Percentiles rank a stretch among this genome's conserved stretches.
Conservation (phyloP, 2,113 vertebrate genomes). For the Pygoscelis antarcticus region DNA sequence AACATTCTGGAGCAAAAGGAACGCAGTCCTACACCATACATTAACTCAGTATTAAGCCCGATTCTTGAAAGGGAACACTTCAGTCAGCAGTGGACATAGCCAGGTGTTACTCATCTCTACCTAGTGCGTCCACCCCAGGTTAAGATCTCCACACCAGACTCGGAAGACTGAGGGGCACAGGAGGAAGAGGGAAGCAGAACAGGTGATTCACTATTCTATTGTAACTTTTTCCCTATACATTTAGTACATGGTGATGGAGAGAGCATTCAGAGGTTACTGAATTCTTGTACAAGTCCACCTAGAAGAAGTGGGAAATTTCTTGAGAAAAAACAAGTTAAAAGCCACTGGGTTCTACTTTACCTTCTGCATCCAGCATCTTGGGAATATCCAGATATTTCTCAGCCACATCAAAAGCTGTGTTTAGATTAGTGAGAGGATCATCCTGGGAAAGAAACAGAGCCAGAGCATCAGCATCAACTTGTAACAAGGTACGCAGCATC, state of each 20-base stretch:
- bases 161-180: not conserved
- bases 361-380: constrained; percentile 95
- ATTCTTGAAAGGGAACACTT: not conserved
- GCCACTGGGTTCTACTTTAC: constrained; percentile 72
- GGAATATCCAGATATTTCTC: constrained; percentile 94
- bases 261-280: not conserved
- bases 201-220: not conserved
- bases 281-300: constrained; percentile 31
- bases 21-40: not conserved
- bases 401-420: constrained; percentile 93
- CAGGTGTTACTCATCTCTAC: not conserved
- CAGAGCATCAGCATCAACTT: not conserved
- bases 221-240: not conserved
- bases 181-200: not conserved
- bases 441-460: constrained; percentile 74
- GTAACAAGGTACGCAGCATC: not conserved
- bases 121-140: not conserved
- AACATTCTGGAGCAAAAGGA: not conserved
- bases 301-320: constrained; percentile 29
- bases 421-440: constrained; percentile 91
- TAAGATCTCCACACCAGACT: not conserved
- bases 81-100: not conserved
- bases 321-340: not conserved
- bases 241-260: not conserved
- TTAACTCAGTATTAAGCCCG: not conserved